Percentiles rank a stretch among this genome's conserved stretches.
These are phyloP conservation scores for Squalus acanthias DNA, from an alignment of 2,797 vertebrate species.

Conservation along the genomic window DNA sequence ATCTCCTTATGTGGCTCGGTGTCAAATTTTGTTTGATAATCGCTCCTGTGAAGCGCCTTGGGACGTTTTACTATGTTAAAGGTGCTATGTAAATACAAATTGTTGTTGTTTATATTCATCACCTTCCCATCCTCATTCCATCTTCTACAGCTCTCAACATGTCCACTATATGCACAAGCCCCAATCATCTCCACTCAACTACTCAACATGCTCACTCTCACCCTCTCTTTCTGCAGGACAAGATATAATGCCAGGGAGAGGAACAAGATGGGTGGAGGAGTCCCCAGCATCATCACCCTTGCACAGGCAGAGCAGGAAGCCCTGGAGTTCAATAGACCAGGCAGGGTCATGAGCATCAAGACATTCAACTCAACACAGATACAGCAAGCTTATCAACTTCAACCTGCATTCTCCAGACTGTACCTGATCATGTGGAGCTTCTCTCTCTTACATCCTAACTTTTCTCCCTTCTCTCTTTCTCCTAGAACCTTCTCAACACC, in stretches of 20 bases:
- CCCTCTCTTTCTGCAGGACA: neutral
- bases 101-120: neutral
- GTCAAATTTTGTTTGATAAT: too few relatives aligned
- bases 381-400: neutral
- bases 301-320: neutral
- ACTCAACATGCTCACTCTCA: neutral
- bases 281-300: neutral
- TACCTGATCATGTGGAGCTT: neutral
- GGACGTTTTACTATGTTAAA: too few relatives aligned
- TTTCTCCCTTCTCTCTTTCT: neutral
- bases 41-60: too few relatives aligned
- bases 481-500: neutral
- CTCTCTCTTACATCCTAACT: neutral
- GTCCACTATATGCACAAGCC: neutral
- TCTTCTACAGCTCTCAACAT: neutral
- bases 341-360: neutral
- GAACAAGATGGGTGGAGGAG: neutral
- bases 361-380: neutral
- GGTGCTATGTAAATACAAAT: too few relatives aligned
- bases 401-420: neutral
- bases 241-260: neutral
- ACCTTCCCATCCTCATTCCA: neutral
- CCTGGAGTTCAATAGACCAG: neutral
- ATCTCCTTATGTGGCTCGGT: too few relatives aligned
- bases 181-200: neutral